Evolutionary conservation across 92 coral and sea anemone genomes (phyloP), one percentile per base, ranked within the genome.

Genomic region (Plumapathes pennacea): DNA sequence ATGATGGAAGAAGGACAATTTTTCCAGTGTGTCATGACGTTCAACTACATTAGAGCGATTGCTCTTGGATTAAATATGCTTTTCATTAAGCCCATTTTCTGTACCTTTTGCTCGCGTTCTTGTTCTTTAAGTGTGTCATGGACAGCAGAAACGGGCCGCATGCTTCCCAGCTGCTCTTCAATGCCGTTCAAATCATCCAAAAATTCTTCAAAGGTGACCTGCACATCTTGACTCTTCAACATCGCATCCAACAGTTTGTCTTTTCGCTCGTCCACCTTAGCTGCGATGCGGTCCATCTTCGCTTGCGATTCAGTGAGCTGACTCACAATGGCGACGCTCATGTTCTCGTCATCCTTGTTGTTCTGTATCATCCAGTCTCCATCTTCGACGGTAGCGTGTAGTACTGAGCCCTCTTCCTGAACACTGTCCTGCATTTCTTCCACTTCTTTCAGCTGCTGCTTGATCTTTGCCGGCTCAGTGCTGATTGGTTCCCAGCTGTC

Each of bases 121-220:
- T 92, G 98, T 37, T 92, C 98, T 63, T 89, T 86, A 41, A 92
- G 79, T 8, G 94, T 89, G 31, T 89, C 92, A 13, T 77, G 71
- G 26, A 92, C 87, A 2, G 90, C 98, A 10, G 98, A 92, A 44
- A 92, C 85, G 3, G 98, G 96, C 24, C 98, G 71, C 83, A 89
- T 82, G 26, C 96, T 90, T 2, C 90, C 89, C 17, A 89, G 77
- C 60, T 92, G 96, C 52, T 88, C 96, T 62, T 92, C 98, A 69
- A 92, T 77, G 29, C 90, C 83, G 21, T 84, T 54, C 85, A 92
- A 44, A 38, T 92, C 94, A 40, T 92, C 89, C 56, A 69, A 37
- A 55, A 92, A 92, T 69, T 92, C 98, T 10, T 82, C 94, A 32
- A 88, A 79, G 2, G 96, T 86, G 31, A 80, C 78, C 54, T 88